Evolutionary conservation across 2,888 invertebrate genomes (phyloP).

Genomic region (Drosophila aldrichi): DNA sequence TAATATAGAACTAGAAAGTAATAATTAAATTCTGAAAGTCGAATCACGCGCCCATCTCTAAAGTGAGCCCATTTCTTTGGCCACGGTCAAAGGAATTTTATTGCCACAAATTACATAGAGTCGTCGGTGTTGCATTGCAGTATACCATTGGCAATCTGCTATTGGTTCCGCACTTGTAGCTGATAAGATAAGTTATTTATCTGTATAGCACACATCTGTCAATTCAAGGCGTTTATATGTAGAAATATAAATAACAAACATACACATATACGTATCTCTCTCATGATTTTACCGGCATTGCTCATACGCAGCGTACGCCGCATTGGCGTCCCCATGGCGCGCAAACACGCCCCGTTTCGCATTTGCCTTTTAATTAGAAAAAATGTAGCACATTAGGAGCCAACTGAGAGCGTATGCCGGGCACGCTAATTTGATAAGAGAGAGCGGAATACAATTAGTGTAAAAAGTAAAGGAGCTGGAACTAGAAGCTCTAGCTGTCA

Average conservation of each 20-base stretch:
- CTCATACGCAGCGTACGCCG: conserved; percentile 42
- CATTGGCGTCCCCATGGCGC: conserved; percentile 20
- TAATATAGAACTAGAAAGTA: not conserved
- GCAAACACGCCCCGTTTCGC: conserved; percentile 59
- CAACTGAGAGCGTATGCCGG: conserved; percentile 30
- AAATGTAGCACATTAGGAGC: conserved; percentile 45
- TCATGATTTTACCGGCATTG: conserved; percentile 18
- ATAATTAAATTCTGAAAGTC: not conserved
- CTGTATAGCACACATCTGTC: conserved; percentile 1
- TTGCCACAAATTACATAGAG: not conserved
- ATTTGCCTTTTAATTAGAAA: conserved; percentile 66
- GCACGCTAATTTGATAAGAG: conserved; percentile 58
- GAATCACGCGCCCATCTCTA: not conserved
- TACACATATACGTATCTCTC: not conserved
- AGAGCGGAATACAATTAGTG: not conserved
- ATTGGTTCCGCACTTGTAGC: conserved; percentile 30
- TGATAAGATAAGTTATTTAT: conserved; percentile 53
- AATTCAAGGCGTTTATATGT: not conserved
- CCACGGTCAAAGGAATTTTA: not conserved
- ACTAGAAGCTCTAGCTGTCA: conserved; percentile 8
- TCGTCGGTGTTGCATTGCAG: not conserved
- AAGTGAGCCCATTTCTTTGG: not conserved
- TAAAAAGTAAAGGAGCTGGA: not conserved
- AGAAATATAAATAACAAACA: too few species aligned
- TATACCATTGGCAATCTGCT: not conserved